These are phyloP conservation scores for Tachina fera DNA, from an alignment of 2,888 invertebrate species.

Conservation along the genomic window DNA sequence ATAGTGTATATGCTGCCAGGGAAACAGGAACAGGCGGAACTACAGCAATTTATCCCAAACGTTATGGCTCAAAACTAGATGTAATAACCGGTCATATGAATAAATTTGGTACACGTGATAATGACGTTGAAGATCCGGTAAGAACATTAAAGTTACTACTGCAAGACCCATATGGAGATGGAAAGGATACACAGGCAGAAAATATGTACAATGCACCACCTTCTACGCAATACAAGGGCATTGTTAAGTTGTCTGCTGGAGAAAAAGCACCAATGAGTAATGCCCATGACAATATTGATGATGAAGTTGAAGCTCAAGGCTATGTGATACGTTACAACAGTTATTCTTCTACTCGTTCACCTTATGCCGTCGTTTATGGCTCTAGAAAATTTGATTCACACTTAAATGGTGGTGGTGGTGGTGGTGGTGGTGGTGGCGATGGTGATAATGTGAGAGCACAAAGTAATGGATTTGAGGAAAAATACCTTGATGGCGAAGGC, in stretches of 20 bases:
- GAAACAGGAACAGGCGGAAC: slow-evolving; percentile 52
- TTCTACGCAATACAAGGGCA: slow-evolving; percentile 73
- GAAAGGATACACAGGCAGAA: slow-evolving; percentile 74
- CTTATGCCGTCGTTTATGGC: slow-evolving; percentile 51
- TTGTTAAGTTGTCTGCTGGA: slow-evolving; percentile 25
- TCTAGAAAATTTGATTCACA: slow-evolving; percentile 46
- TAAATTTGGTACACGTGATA: slow-evolving; percentile 81
- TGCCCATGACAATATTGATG: neutral
- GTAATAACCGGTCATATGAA: slow-evolving; percentile 82
- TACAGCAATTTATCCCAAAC: slow-evolving; percentile 72
- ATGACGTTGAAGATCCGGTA: slow-evolving; percentile 81
- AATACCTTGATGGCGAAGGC: slow-evolving; percentile 42
- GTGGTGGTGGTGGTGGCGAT: neutral
- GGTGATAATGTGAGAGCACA: neutral
- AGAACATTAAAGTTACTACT: slow-evolving; percentile 80
- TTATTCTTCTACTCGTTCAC: slow-evolving; percentile 36
- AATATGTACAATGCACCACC: slow-evolving; percentile 83
- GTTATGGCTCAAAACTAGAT: slow-evolving; percentile 69
- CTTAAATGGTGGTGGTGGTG: neutral
- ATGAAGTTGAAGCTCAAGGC: slow-evolving; percentile 32
- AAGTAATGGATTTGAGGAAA: slow-evolving; percentile 20
- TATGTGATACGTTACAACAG: slow-evolving; percentile 61
- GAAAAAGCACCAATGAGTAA: slow-evolving; percentile 11
- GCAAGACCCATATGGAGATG: slow-evolving; percentile 77
- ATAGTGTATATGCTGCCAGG: slow-evolving; percentile 20